Evolutionary conservation across 2,888 invertebrate species (phyloP).

Genomic region (Leucophenga montana): DNA sequence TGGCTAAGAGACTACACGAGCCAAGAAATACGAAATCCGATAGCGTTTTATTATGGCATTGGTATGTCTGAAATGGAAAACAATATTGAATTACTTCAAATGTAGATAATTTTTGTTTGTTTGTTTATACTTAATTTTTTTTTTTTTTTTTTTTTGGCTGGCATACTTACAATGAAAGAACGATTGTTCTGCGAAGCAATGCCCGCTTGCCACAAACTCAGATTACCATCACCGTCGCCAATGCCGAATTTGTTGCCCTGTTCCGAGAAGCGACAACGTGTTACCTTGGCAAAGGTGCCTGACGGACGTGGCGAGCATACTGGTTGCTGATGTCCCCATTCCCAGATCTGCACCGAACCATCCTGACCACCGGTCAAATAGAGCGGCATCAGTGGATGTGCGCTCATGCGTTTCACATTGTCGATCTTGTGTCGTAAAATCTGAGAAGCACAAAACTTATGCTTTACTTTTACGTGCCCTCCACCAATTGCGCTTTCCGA

Average conservation of each 20-base stretch:
- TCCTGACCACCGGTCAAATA: constrained; percentile 97
- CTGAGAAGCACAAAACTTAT: constrained; percentile 74
- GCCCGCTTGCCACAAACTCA: constrained; percentile 95
- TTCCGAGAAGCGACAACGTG: constrained; percentile 94
- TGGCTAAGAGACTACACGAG: constrained; percentile 96
- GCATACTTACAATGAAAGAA: constrained; percentile 88
- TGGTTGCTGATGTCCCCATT: constrained; percentile 96
- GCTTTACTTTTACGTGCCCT: too few species aligned
- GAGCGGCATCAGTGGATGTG: constrained; percentile 95
- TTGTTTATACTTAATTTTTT: not conserved
- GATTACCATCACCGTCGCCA: constrained; percentile 96
- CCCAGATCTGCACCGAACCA: constrained; percentile 97
- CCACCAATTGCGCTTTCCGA: not conserved
- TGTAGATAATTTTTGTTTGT: not conserved
- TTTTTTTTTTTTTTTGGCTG: too few species aligned
- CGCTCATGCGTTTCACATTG: constrained; percentile 94
- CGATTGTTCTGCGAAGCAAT: constrained; percentile 83
- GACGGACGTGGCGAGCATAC: constrained; percentile 93
- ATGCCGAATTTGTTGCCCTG: constrained; percentile 99
- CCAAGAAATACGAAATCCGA: constrained; percentile 98
- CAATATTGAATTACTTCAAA: not conserved
- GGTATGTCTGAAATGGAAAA: constrained; percentile 83
- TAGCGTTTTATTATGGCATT: constrained; percentile 97
- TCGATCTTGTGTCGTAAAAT: constrained; percentile 94
- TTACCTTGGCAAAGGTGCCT: constrained; percentile 96